These are phyloP conservation scores for Rhinogobio ventralis DNA, from an alignment of 2,797 vertebrate species.

Conservation along the genomic window DNA sequence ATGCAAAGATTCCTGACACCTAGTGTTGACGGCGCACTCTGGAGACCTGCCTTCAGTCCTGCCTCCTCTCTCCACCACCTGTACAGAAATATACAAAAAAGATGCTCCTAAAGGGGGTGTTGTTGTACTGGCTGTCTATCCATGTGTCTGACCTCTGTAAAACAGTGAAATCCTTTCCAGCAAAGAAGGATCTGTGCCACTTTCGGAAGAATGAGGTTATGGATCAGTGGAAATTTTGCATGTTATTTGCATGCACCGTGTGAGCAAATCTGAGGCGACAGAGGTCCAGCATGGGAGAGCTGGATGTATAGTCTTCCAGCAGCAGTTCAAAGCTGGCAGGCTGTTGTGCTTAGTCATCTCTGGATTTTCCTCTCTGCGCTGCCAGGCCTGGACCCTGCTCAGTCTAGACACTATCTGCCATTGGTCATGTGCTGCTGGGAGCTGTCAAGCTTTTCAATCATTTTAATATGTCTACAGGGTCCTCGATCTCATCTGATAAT, in stretches of 20 bases:
- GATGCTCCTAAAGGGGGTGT: conserved; percentile 51
- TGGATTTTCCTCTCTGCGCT: conserved; percentile 39
- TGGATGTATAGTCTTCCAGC: conserved; percentile 3
- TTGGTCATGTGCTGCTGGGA: conserved; percentile 36
- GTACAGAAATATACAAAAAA: conserved; percentile 62
- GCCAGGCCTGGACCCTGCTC: conserved; percentile 43
- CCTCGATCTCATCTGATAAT: conserved; percentile 26
- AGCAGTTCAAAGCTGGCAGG: conserved; percentile 49
- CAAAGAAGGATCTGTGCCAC: neutral
- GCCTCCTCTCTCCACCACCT: conserved; percentile 31
- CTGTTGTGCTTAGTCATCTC: conserved; percentile 60
- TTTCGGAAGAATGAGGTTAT: neutral
- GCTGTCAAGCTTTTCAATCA: conserved; percentile 52
- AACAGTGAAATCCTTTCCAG: neutral
- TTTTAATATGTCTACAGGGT: conserved; percentile 45
- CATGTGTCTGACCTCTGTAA: conserved; percentile 14
- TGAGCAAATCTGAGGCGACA: conserved; percentile 28
- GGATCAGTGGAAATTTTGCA: neutral
- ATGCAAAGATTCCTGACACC: conserved; percentile 27
- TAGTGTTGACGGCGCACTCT: conserved; percentile 5
- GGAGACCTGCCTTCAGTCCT: conserved; percentile 20
- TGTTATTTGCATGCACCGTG: neutral
- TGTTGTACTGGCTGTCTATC: conserved; percentile 54
- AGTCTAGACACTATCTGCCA: conserved; percentile 30
- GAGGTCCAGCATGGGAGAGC: conserved; percentile 16